Evolutionary conservation across 2,888 invertebrate genomes (phyloP), one percentile per base, ranked within the genome.

Genomic region (Dendrolimus pini): DNA sequence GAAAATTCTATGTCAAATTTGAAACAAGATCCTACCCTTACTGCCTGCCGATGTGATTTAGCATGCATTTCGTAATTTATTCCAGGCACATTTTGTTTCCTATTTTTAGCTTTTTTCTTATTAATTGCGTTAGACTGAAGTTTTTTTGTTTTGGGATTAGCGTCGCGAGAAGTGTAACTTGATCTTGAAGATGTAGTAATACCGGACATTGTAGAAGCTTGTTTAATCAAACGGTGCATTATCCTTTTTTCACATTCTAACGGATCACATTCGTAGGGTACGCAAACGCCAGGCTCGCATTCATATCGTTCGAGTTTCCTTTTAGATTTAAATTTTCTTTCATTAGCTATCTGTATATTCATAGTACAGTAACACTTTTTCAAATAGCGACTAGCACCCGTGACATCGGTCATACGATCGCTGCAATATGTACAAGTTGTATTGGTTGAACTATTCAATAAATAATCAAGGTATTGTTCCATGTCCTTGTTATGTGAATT

Each of bases 231-330:
- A 18, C 59, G 55, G 59, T 58, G 57, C 59, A 58, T 61, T 41
- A 65, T 68, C 52, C 55, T 61, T 42, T 66, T 65, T 53, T 59
- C 70, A 65, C 76, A 76, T 65, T 74, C 71, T 52, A 66, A 65
- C 13, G 68, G 69, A 60, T 77, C 59, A 64, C 80, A 80, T 59
- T 67, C 56, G n/a, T 70, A 71, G 9, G 78, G 78, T 14, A 72
- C 62, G 61, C 78, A 79, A 52, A 72, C 59, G 41, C 69, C 70
- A 55, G 77, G 75, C 60, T 77, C 73, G 63, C 78, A 79, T 62
- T 79, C 75, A 62, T 74, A 68, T n/a, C 74, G 70, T 41, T 64
- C 60, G 52, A 18, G 54, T 59, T 18, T 55, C 42, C 65, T 60
- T 72, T 73, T 69, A 70, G 60, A 60, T 74, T 71, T 63, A 69